Evolutionary conservation across 2,797 vertebrate genomes (phyloP), one percentile per base, ranked within the genome.

Genomic region (Zonotrichia albicollis): DNA sequence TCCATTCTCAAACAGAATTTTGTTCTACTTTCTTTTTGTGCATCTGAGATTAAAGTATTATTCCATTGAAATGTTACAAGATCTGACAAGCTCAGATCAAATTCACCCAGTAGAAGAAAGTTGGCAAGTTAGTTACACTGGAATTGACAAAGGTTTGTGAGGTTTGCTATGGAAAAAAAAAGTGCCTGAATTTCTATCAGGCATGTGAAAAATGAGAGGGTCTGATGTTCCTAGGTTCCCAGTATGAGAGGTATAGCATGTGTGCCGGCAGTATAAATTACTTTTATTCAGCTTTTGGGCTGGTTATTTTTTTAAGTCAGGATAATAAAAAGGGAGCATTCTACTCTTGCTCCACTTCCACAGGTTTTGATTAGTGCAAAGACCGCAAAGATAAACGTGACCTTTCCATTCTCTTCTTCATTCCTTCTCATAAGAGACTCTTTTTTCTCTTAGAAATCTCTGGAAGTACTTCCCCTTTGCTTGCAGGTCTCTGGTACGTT

Each of bases 311-410:
- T 38, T 64, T 29, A 10, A 5, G n/a, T 67, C 40, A 60, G 62
- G 17, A 11, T 46, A 38, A 46, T 86, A 88, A 87, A 90, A 43
- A 11, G 9, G 25, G 12, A 72, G 14, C 13, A 50, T 89, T 89
- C 61, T 67, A 60, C 13, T 67, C 19, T 51, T 71, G 8, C 22
- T 72, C 5, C 32, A 42, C 34, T 88, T 78, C 40, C 51, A 77
- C 27, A 51, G 29, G 16, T 88, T 89, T 80, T 88, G 43, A 93
- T 90, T 70, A 90, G 81, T 27, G 60, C 66, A 86, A 75, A 92
- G 54, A 53, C 53, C 55, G 16, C 42, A 84, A 87, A 86, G 66
- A 46, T 50, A 89, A 87, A 42, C 22, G 43, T 65, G 76, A 93
- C 36, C 51, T 93, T 94, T 88, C 54, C 26, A 70, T 48, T 95